A percentile compares a stretch with the other conserved stretches of the same genome.
Conservation (phyloP, 2,113 vertebrate genomes). For the Verasper variegatus region DNA sequence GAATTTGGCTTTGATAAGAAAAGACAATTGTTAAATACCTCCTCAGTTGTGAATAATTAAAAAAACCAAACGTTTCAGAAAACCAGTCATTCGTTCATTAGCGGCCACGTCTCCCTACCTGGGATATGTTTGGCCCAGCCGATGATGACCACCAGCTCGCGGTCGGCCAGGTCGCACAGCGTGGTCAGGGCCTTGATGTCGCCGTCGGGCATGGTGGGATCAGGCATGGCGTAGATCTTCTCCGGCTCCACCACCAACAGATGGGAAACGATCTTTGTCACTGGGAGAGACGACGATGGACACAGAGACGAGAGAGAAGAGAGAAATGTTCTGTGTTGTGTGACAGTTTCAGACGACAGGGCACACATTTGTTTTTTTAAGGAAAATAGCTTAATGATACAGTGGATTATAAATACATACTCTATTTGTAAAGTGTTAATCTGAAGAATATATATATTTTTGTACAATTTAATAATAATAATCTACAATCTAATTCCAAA, state of each 20-base stretch:
- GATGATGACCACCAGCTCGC: constrained; percentile 97
- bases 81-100: not conserved
- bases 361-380: not conserved
- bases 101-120: constrained; percentile 81
- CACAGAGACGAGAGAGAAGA: not conserved
- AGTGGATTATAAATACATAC: not conserved
- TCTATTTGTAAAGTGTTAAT: not conserved
- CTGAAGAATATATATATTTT: not conserved
- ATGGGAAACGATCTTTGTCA: constrained; percentile 98
- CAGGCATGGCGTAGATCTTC: constrained; percentile 98
- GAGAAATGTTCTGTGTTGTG: not conserved
- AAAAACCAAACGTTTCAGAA: not conserved
- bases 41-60: not conserved
- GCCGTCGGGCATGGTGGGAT: constrained; percentile 93
- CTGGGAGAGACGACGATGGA: constrained; percentile 69
- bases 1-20: too few species aligned
- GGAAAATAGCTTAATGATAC: not conserved
- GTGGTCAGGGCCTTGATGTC: constrained; percentile 98
- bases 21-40: too few species aligned
- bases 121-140: constrained; percentile 99
- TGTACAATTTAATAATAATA: too few species aligned
- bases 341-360: not conserved
- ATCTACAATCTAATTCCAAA: not conserved
- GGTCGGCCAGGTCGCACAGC: constrained; percentile 96
- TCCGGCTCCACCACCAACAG: constrained; percentile 96